Evolutionary conservation across 2,888 invertebrate genomes (phyloP), one percentile per base, ranked within the genome.

Genomic region (Linnaemya vulpina): DNA sequence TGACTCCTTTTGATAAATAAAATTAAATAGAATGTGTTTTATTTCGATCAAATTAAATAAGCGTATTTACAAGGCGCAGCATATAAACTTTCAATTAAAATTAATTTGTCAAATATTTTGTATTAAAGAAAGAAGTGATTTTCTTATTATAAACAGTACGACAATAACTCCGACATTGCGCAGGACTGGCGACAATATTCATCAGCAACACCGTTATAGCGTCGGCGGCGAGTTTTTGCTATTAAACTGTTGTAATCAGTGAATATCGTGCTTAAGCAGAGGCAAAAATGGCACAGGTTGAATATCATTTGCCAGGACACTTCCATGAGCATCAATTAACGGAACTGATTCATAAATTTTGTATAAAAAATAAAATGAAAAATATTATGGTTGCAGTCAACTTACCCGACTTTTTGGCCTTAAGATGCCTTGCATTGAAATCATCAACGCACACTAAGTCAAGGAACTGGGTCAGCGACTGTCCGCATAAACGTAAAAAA

Each of bases 181-280:
- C 90, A 90, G 40, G 89, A 87, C 1, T 88, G 75, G n/a, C 38
- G 70, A 87, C 90, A 90, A 70, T 90, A 90, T 22, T 88, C 86
- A 65, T 88, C 87, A 70, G 87, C 73, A 17, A 88, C 88, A 10
- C 88, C 88, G 58, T 65, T 30, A 58, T 62, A 60, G 9, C 86
- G 87, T 9, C 89, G 90, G 0, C 73, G 67, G 7, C 67, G 81
- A 4, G 62, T 75, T 76, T 75, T 70, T 9, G 75, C 40, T 53
- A 82, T 38, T 43, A 73, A 55, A 49, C 30, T 65, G 0, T 58
- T 40, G 13, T 9, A 17, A 35, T 73, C 30, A 17, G 13, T 40
- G 63, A 0, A 80, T 13, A 15, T 49, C 53, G 11, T 58, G 38
- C 53, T 22, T n/a, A 63, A 71, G 53, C 20, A 55, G 30, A 15